Evolutionary conservation across 2,797 vertebrate genomes (phyloP), one percentile per base, ranked within the genome.

Genomic region (Phalanger gymnotis): DNA sequence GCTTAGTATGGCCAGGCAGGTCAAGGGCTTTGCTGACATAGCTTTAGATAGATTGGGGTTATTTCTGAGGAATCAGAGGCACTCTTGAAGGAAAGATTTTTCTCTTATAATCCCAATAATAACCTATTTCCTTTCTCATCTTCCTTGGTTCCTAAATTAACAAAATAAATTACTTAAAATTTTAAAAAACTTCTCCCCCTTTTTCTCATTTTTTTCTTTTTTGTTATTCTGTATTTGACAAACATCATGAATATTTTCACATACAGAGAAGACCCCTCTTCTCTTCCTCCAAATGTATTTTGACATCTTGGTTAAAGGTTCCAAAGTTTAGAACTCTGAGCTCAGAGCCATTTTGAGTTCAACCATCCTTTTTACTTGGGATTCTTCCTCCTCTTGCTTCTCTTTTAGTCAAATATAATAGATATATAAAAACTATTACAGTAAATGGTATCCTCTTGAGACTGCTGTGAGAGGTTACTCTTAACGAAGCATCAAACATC

Each of bases 301-400:
- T 87, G 73, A 51, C 25, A 27, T 51, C 3, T 51, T 51, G 25
- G 25, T 47, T 81, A 81, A 81, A 47, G 40, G 19, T 90, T 94
- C 54, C 61, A 73, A 94, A 53, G 0, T 93, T 93, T 58, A 95
- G 56, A 96, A 73, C 6, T n/a, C n/a, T 14, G 90, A 94, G 81
- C 91, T 96, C 81, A 94, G n/a, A n/a, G n/a, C 93, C 52, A 97
- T 97, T 93, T 27, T 95, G 93, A 93, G 61, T 87, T 66, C 31
- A 55, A 34, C 13, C 5, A 47, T 52, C 52, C 34, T 90, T 40
- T 27, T 95, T n/a, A 53, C 16, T 95, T 95, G 81, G 61, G 51
- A 95, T 94, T 58, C 93, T 96, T 87, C 53, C 81, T 94, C 91
- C 1, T 92, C n/a, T 40, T 81, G 89, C 27, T 96, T 94, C 27